Evolutionary conservation across 2,888 invertebrate species (phyloP).

Genomic region (Cantharis lateralis): DNA sequence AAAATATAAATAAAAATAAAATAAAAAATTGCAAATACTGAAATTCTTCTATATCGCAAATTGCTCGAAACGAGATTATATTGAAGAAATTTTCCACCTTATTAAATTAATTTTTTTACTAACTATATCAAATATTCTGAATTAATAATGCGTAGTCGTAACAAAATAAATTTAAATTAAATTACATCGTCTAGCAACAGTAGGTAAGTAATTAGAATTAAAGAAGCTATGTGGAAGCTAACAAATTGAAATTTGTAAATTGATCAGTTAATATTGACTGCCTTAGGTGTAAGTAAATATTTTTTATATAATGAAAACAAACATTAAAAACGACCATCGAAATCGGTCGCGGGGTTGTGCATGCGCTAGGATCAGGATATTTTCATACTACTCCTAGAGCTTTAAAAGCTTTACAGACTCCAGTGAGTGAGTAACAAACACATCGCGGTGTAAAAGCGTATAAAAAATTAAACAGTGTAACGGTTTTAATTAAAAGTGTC

Average conservation of each 20-base stretch:
- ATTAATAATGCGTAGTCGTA: not conserved
- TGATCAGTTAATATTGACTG: not conserved
- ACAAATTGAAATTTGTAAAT: not conserved
- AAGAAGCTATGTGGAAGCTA: not conserved
- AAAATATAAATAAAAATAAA: not conserved
- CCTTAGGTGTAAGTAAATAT: not conserved
- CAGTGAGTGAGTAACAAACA: not conserved
- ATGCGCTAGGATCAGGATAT: not conserved
- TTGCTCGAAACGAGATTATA: not conserved
- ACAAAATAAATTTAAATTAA: not conserved
- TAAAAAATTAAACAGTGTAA: not conserved
- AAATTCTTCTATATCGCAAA: not conserved
- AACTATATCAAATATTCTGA: not conserved
- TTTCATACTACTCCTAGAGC: not conserved
- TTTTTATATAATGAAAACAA: not conserved
- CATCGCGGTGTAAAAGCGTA: not conserved
- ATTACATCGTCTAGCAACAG: no score
- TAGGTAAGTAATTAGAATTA: not conserved
- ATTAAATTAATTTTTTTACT: not conserved
- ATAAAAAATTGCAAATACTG: not conserved
- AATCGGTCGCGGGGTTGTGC: not conserved
- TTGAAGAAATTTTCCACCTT: not conserved
- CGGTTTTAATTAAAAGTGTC: not conserved
- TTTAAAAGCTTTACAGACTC: not conserved
- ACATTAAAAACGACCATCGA: not conserved